Evolutionary conservation across 2,888 invertebrate species (phyloP).

Genomic region (Diplolepis rosae): DNA sequence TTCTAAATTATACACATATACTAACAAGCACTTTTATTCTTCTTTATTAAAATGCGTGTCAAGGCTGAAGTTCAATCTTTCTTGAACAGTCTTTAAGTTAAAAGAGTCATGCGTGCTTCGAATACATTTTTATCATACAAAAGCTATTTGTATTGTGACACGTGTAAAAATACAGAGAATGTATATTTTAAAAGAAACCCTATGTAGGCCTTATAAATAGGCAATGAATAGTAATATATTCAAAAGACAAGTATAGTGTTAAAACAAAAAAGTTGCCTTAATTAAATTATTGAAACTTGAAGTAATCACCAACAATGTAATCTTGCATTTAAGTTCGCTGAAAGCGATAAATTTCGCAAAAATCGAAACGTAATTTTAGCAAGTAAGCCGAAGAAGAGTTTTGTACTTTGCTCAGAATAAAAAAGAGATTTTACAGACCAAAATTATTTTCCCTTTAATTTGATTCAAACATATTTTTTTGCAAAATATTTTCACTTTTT

Average conservation of each 20-base stretch:
- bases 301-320: slow-evolving; percentile 20
- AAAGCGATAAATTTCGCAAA: slow-evolving; percentile 33
- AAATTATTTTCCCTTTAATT: neutral
- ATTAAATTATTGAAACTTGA: slow-evolving; percentile 61
- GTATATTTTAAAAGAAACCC: slow-evolving; percentile 36
- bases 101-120: slow-evolving; percentile 26
- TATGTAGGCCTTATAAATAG: slow-evolving; percentile 29
- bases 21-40: neutral
- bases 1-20: neutral
- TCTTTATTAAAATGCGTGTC: slow-evolving; percentile 27
- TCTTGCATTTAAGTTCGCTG: slow-evolving; percentile 10
- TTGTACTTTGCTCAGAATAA: slow-evolving; percentile 65
- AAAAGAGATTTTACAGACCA: slow-evolving; percentile 33
- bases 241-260: slow-evolving; percentile 51
- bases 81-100: neutral
- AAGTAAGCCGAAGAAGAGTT: slow-evolving; percentile 56
- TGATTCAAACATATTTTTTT: neutral
- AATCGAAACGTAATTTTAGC: slow-evolving; percentile 48
- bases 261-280: slow-evolving; percentile 67
- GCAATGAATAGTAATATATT: slow-evolving; percentile 56
- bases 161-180: slow-evolving; percentile 32
- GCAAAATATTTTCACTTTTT: too few relatives aligned
- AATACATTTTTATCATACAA: slow-evolving; percentile 35
- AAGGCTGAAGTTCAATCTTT: slow-evolving; percentile 13
- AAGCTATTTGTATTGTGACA: slow-evolving; percentile 27